Base-by-base conservation (phyloP, 2,888 invertebrate species). In the Himalopsyche kuldschensis region DNA sequence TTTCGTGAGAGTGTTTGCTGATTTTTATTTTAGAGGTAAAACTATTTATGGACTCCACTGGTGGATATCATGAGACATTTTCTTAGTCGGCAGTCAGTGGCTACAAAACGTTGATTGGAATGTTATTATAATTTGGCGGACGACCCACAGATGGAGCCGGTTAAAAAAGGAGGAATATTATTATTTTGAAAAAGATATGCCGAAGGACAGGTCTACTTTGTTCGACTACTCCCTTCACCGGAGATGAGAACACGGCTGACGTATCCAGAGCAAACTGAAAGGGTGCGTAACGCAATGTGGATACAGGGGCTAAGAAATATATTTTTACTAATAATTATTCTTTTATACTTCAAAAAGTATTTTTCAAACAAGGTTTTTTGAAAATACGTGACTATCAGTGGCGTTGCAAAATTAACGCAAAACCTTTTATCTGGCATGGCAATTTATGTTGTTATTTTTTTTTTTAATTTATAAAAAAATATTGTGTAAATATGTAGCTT, bases 81-180 rank as follows among this genome's bases (percentile, higher is more conserved):
- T 55, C 20, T 55, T 55, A 55, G 55, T 55, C 55, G 55, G 55
- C 55, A 55, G 55, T 55, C 55, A 55, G 55, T 55, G 55, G 10
- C 55, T 75, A 32, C 75, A 32, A 47, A 80, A 80, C 79, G 76
- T 79, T 84, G 84, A 84, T 84, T 84, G 84, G 84, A 84, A 84
- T 84, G 84, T 84, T 81, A 84, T 84, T 84, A 84, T 84, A 84
- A 84, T 84, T 55, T 55, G 55, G 55, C 24, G 55, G 55, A 55
- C 55, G 55, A 55, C 24, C 55, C 55, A 78, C 77, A 79, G 75
- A 63, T 80, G 69, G 82, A 46, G 35, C 31, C 63, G 77, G 41
- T 32, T 75, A 83, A 84, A 81, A 84, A 84, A 81, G 78, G 75
- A 84, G 75, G 75, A 82, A 75, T 80, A 80, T 80, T 63, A 80